These are phyloP conservation scores for Leucophenga maculata DNA, from an alignment of 2,888 invertebrate genomes.

Conservation along the genomic window DNA sequence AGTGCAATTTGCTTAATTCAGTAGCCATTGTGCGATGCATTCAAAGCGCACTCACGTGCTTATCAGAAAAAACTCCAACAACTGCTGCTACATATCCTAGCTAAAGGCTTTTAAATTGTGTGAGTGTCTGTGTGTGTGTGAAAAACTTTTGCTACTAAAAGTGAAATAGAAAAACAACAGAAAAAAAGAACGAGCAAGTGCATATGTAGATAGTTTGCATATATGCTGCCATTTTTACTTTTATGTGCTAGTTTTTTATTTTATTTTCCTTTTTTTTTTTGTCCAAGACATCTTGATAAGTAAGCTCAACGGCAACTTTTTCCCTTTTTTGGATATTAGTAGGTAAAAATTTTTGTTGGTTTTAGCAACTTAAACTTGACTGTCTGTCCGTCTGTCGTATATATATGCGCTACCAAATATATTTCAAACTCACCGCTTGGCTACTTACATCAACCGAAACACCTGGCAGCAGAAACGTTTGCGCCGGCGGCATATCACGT, in stretches of 20 bases:
- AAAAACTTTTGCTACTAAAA: slow-evolving; percentile 9
- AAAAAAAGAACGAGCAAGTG: neutral
- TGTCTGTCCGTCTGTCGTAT: neutral
- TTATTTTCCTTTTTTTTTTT: neutral
- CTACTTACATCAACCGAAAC: slow-evolving; percentile 88
- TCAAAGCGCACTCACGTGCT: slow-evolving; percentile 56
- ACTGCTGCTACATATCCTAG: slow-evolving; percentile 19
- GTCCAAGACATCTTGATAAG: neutral
- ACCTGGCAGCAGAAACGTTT: slow-evolving; percentile 85
- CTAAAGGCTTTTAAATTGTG: neutral
- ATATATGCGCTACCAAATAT: neutral
- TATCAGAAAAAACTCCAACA: slow-evolving; percentile 54
- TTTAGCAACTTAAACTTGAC: neutral
- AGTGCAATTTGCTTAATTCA: neutral
- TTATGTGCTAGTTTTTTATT: no score
- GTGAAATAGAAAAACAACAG: neutral
- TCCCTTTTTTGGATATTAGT: neutral
- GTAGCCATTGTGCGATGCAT: neutral
- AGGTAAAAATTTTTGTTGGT: slow-evolving; percentile 21
- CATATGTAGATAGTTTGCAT: neutral
- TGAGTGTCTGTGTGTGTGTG: neutral
- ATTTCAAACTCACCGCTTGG: neutral
- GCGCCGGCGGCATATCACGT: slow-evolving; percentile 84
- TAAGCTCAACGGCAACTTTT: neutral
- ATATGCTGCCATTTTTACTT: neutral